A percentile compares a stretch with the other conserved stretches of the same genome.
phyloP scores from a whole-genome alignment of 2,797 vertebrate species.

The Sebastiscus albofasciatus region DNA sequence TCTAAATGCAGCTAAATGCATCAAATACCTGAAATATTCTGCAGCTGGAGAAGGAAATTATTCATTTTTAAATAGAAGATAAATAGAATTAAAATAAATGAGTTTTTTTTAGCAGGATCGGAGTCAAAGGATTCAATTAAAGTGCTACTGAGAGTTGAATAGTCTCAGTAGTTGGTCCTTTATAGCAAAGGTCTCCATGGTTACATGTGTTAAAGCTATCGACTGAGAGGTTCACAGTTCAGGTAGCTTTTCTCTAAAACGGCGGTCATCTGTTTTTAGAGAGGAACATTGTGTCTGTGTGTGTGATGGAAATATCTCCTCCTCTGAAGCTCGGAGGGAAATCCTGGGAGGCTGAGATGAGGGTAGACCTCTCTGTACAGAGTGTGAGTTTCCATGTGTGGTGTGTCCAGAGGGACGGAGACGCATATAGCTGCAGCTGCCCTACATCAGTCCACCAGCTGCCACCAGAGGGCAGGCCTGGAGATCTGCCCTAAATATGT shows the following conservation, averaged over 20 bases:
- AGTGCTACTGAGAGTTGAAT: too few species aligned
- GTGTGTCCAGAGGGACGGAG: conserved; percentile 40
- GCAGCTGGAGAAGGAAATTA: too few species aligned
- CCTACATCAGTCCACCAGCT: conserved; percentile 57
- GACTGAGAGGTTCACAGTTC: background rate
- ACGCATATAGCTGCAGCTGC: conserved; percentile 59
- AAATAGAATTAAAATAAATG: too few species aligned
- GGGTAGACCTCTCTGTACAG: conserved; percentile 32
- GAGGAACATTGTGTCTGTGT: background rate
- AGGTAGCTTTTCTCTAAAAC: background rate
- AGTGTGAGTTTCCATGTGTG: background rate
- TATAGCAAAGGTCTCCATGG: background rate
- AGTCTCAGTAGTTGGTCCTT: too few species aligned
- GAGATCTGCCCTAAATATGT: conserved; percentile 47
- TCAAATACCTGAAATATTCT: too few species aligned
- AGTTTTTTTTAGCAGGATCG: too few species aligned
- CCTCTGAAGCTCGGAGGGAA: background rate
- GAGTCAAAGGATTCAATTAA: too few species aligned
- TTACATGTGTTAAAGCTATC: background rate
- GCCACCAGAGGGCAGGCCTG: conserved; percentile 64
- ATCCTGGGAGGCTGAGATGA: conserved; percentile 31
- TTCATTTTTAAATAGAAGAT: too few species aligned
- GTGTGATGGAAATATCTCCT: conserved; percentile 12
- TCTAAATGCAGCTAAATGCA: too few species aligned
- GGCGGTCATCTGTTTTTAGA: conserved; percentile 1